phyloP scores from a whole-genome alignment of 2,888 invertebrate species.

The Creontiades dilutus region DNA sequence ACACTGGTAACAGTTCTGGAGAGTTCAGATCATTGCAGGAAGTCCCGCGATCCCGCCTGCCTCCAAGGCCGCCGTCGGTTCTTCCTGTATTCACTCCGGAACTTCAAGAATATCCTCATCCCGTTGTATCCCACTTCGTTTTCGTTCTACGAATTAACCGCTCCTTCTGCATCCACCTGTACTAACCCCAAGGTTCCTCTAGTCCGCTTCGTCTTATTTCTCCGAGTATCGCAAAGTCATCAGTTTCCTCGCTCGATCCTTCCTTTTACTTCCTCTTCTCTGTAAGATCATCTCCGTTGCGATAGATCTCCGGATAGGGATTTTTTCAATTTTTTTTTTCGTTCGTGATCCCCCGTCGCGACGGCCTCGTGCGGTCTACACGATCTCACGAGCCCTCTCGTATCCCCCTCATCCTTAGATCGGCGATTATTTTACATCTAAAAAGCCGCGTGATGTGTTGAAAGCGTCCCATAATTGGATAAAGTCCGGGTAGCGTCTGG shows the following conservation, averaged over 20 bases:
- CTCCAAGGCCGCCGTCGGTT: background rate
- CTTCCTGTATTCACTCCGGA: constrained; percentile 43
- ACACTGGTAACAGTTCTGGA: no score
- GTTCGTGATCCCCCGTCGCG: constrained; percentile 3
- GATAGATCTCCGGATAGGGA: background rate
- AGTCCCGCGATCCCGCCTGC: constrained; percentile 18
- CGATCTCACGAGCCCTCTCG: constrained; percentile 2
- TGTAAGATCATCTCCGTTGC: background rate
- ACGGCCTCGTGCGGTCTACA: background rate
- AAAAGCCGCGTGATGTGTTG: background rate
- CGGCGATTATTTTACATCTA: background rate
- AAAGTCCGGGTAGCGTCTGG: background rate
- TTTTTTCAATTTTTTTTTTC: background rate
- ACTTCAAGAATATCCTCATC: constrained; percentile 24
- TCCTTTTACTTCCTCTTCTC: background rate
- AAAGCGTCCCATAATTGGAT: constrained; percentile 8
- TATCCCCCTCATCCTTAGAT: background rate
- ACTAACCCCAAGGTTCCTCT: background rate
- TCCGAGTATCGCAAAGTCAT: constrained; percentile 2
- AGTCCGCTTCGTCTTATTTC: background rate
- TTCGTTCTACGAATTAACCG: background rate
- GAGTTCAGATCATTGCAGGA: constrained; percentile 9
- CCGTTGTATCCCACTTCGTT: background rate
- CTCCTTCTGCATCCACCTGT: background rate
- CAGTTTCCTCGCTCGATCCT: background rate